Percentiles rank a stretch among this genome's conserved stretches.
Conservation (phyloP, 1,140 invertebrate genomes). For the Tribolium castaneum region DNA sequence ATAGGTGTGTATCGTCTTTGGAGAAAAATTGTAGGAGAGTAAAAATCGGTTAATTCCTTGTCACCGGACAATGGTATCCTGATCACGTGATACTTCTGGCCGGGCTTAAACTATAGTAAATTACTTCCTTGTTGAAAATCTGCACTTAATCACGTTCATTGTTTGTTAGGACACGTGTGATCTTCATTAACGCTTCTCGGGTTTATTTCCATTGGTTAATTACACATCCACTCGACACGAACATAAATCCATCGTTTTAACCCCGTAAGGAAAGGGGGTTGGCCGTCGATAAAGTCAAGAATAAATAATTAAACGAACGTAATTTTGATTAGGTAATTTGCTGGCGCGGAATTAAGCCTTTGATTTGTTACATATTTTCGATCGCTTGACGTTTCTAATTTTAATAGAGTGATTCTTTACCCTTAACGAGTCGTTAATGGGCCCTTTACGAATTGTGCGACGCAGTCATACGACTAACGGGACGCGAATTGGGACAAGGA, state of each 20-base stretch:
- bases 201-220: slow-evolving; percentile 20
- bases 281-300: not conserved
- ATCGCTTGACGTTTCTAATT: slow-evolving; percentile 12
- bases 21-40: too few species aligned
- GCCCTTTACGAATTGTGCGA: not conserved
- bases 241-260: not conserved
- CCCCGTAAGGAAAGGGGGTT: not conserved
- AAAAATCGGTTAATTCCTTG: too few species aligned
- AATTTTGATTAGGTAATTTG: slow-evolving; percentile 30
- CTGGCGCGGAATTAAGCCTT: slow-evolving; percentile 3
- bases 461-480: not conserved
- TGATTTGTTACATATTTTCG: slow-evolving; percentile 13
- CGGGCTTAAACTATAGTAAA: slow-evolving; percentile 1
- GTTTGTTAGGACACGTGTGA: slow-evolving; percentile 10
- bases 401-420: not conserved
- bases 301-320: slow-evolving; percentile 14
- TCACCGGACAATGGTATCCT: not conserved
- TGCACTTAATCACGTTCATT: slow-evolving; percentile 17
- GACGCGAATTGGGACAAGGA: too few species aligned
- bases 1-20: too few species aligned
- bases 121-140: slow-evolving; percentile 4
- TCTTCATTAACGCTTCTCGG: slow-evolving; percentile 9
- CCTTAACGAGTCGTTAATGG: not conserved
- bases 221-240: not conserved
- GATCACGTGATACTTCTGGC: not conserved